phyloP scores from a whole-genome alignment of 92 coral and sea anemone species.

The Isaurus tuberculatus region DNA sequence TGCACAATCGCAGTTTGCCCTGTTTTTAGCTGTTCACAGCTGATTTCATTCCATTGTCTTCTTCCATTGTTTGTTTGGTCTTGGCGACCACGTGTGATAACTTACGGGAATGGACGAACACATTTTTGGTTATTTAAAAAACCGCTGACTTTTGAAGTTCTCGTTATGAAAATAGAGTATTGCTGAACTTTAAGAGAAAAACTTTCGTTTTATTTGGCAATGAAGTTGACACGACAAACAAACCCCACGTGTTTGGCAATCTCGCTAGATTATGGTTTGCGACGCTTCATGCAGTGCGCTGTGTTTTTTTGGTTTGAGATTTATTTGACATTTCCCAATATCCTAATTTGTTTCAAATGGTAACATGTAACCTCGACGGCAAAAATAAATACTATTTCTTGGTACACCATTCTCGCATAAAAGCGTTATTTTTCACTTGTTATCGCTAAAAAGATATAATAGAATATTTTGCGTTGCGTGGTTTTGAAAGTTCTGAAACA shows the following conservation, averaged over 20 bases:
- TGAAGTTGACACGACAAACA: neutral
- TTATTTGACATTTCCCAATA: neutral
- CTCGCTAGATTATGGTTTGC: neutral
- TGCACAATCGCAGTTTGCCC: slow-evolving; percentile 35
- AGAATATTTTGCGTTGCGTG: too few relatives aligned
- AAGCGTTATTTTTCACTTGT: too few relatives aligned
- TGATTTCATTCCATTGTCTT: slow-evolving; percentile 11
- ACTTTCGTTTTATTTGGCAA: neutral
- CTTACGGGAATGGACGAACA: neutral
- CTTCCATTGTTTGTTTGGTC: slow-evolving; percentile 3
- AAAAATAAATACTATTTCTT: too few relatives aligned
- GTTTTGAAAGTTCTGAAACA: too few relatives aligned
- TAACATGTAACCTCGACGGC: too few relatives aligned
- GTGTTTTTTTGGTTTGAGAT: neutral
- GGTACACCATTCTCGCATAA: too few relatives aligned
- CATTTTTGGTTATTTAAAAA: neutral
- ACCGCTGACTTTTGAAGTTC: neutral
- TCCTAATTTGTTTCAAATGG: too few relatives aligned
- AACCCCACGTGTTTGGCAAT: neutral
- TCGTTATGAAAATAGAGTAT: neutral
- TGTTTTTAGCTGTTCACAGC: neutral
- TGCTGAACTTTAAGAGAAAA: neutral
- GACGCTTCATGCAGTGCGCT: neutral
- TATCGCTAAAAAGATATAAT: too few relatives aligned
- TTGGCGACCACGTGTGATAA: slow-evolving; percentile 20